Evolutionary conservation across 2,797 vertebrate genomes (phyloP).

Genomic region (Diglossa cyanea): DNA sequence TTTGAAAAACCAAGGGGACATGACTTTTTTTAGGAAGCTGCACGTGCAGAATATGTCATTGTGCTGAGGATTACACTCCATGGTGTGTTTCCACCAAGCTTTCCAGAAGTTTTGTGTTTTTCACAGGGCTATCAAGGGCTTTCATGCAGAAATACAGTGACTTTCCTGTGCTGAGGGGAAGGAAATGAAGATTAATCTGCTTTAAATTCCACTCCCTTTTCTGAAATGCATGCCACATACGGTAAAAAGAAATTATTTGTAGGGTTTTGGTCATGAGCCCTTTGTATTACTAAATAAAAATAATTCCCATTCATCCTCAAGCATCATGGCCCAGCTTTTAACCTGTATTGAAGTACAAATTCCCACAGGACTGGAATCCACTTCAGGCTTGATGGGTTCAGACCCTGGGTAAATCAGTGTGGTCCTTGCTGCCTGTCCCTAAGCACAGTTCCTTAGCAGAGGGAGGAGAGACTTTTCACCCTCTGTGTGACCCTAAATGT

Average conservation of each 20-base stretch:
- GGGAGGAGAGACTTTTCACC: neutral
- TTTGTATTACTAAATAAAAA: constrained; percentile 9
- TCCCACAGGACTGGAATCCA: neutral
- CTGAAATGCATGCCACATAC: neutral
- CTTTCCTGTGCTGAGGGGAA: neutral
- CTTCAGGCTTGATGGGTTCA: neutral
- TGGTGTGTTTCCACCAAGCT: neutral
- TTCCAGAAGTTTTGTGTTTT: neutral
- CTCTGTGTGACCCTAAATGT: neutral
- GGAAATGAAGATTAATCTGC: neutral
- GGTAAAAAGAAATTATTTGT: neutral
- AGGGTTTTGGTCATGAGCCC: neutral
- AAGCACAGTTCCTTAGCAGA: neutral
- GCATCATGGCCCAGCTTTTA: constrained; percentile 13
- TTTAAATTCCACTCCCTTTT: neutral
- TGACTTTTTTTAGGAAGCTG: neutral
- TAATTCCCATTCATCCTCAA: constrained; percentile 25
- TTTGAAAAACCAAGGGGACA: neutral
- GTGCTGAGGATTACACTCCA: neutral
- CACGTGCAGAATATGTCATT: neutral
- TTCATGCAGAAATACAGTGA: neutral
- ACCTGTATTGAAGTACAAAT: neutral
- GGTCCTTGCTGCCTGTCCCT: neutral
- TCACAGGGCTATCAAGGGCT: neutral
- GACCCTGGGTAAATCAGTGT: neutral